These are phyloP conservation scores for Cantharis flavilabris DNA, from an alignment of 2,888 invertebrate genomes.

Conservation along the genomic window DNA sequence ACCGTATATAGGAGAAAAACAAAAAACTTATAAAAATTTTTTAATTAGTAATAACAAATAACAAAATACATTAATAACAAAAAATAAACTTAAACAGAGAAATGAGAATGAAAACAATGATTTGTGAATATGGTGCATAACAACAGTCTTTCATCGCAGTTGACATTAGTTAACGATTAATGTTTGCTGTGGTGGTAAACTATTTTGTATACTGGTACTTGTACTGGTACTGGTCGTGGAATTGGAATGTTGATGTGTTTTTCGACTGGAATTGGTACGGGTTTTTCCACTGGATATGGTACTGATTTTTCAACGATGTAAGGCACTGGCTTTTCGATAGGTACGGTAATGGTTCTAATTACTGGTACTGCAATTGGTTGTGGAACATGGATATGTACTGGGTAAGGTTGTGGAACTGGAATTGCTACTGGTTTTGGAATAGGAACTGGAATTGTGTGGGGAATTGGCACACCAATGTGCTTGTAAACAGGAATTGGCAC, in stretches of 20 bases:
- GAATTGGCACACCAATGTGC: slow-evolving; percentile 57
- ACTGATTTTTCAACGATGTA: slow-evolving; percentile 70
- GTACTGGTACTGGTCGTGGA: slow-evolving; percentile 70
- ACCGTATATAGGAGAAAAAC: background rate
- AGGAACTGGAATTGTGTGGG: slow-evolving; percentile 62
- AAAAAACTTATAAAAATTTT: background rate
- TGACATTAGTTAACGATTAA: slow-evolving; percentile 27
- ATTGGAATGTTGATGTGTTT: slow-evolving; percentile 72
- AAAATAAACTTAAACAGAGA: slow-evolving; percentile 12
- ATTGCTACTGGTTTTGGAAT: slow-evolving; percentile 71
- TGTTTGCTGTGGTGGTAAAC: slow-evolving; percentile 72
- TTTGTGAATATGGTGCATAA: slow-evolving; percentile 28
- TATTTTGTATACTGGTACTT: slow-evolving; percentile 73
- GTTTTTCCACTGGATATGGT: slow-evolving; percentile 69
- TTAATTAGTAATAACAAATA: background rate
- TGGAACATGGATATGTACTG: slow-evolving; percentile 70
- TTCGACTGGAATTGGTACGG: slow-evolving; percentile 70
- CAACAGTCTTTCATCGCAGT: slow-evolving; percentile 24
- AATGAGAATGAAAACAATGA: slow-evolving; percentile 25
- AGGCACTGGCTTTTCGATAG: slow-evolving; percentile 74
- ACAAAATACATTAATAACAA: slow-evolving; percentile 6
- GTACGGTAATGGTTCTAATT: slow-evolving; percentile 69
- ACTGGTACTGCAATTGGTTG: slow-evolving; percentile 72
- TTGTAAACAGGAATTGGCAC: slow-evolving; percentile 61
- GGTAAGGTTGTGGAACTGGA: slow-evolving; percentile 70